Evolutionary conservation across 2,888 invertebrate species (phyloP).

Genomic region (Trachelus stipa): DNA sequence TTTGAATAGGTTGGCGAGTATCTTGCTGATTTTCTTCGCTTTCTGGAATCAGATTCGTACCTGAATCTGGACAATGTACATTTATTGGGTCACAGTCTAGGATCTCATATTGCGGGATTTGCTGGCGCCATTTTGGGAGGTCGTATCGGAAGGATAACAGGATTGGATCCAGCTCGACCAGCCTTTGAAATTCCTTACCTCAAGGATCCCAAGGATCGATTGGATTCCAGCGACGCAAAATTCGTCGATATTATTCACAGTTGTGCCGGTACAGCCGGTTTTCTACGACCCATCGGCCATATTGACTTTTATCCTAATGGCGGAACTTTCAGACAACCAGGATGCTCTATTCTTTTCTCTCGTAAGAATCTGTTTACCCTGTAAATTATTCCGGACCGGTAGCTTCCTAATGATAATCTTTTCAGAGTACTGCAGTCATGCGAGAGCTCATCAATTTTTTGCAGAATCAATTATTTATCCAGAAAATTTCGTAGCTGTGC

Average conservation of each 20-base stretch:
- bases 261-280: conserved; percentile 68
- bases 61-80: conserved; percentile 54
- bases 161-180: conserved; percentile 68
- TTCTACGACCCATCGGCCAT: conserved; percentile 67
- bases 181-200: conserved; percentile 64
- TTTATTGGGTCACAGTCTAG: conserved; percentile 49
- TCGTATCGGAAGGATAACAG: conserved; percentile 51
- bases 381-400: not conserved
- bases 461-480: conserved; percentile 52
- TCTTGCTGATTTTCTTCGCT: conserved; percentile 51
- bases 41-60: conserved; percentile 52
- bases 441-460: conserved; percentile 51
- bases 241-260: conserved; percentile 70
- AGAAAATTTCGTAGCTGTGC: conserved; percentile 46
- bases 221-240: conserved; percentile 67
- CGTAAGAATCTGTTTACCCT: conserved; percentile 31
- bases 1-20: conserved; percentile 52
- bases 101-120: conserved; percentile 50
- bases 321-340: conserved; percentile 52
- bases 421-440: conserved; percentile 52
- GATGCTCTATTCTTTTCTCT: conserved; percentile 47
- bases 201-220: conserved; percentile 63
- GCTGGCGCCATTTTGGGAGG: conserved; percentile 48
- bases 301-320: conserved; percentile 66
- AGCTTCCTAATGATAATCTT: not conserved